phyloP scores from a whole-genome alignment of 2,888 invertebrate species.

The Uropetala carovei region DNA sequence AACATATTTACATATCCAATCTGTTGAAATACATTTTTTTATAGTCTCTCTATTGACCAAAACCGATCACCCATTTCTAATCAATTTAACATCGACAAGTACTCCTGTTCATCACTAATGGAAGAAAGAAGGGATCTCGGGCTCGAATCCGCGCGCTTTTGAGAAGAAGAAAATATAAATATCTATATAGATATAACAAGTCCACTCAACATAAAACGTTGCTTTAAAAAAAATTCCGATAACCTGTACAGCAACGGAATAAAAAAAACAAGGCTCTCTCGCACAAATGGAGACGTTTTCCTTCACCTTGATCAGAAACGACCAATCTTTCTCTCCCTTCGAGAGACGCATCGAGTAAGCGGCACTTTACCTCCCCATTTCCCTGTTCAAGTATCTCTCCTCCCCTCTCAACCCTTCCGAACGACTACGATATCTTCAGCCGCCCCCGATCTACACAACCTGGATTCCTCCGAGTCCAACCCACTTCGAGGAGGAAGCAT shows the following conservation, averaged over 20 bases:
- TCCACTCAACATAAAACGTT: not conserved
- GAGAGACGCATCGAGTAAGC: not conserved
- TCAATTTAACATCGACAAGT: no score
- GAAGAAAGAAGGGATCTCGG: not conserved
- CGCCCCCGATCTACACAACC: slow-evolving; percentile 20
- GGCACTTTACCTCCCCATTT: not conserved
- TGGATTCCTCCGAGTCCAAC: not conserved
- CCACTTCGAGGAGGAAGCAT: not conserved
- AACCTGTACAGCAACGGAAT: not conserved
- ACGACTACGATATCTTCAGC: not conserved
- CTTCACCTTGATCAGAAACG: not conserved
- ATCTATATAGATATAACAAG: not conserved
- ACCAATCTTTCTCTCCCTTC: not conserved
- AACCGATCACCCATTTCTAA: no score
- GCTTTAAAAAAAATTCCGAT: not conserved
- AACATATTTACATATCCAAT: no score
- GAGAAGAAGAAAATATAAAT: not conserved
- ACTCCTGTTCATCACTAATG: no score
- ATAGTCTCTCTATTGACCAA: no score
- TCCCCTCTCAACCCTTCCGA: not conserved
- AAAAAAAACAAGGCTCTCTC: not conserved
- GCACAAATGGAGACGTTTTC: not conserved
- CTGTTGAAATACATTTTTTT: no score
- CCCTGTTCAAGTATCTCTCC: not conserved
- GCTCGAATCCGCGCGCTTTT: not conserved